Evolutionary conservation across 1,140 invertebrate genomes (phyloP).

Genomic region (Augochlora pura): DNA sequence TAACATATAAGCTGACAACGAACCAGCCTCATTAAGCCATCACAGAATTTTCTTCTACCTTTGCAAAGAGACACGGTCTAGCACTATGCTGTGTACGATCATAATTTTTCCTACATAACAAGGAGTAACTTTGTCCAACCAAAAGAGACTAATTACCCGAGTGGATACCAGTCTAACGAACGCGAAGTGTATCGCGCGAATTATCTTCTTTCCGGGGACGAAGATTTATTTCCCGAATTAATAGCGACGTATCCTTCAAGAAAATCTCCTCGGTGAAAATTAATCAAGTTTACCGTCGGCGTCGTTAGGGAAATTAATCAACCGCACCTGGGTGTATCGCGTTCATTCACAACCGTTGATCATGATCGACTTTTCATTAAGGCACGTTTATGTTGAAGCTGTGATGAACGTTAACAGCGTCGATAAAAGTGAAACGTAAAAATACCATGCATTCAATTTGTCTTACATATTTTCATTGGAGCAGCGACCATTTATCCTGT

Average conservation of each 20-base stretch:
- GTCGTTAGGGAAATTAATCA: background rate
- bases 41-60: too few species aligned
- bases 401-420: too few species aligned
- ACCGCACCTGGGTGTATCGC: background rate
- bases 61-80: too few species aligned
- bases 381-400: too few species aligned
- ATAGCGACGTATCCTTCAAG: background rate
- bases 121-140: background rate
- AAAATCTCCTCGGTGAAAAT: background rate
- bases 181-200: background rate
- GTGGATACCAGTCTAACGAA: background rate
- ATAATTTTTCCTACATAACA: background rate
- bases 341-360: background rate
- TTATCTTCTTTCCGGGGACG: background rate
- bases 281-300: background rate
- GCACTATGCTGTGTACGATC: background rate
- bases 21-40: too few species aligned
- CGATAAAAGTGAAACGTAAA: too few species aligned
- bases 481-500: too few species aligned
- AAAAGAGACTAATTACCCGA: background rate
- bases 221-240: conserved; percentile 6
- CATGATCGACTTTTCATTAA: background rate
- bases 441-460: too few species aligned
- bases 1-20: too few species aligned
- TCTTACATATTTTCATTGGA: too few species aligned